phyloP scores from a whole-genome alignment of 2,797 vertebrate genomes.

The Paratrypauchen microcephalus region DNA sequence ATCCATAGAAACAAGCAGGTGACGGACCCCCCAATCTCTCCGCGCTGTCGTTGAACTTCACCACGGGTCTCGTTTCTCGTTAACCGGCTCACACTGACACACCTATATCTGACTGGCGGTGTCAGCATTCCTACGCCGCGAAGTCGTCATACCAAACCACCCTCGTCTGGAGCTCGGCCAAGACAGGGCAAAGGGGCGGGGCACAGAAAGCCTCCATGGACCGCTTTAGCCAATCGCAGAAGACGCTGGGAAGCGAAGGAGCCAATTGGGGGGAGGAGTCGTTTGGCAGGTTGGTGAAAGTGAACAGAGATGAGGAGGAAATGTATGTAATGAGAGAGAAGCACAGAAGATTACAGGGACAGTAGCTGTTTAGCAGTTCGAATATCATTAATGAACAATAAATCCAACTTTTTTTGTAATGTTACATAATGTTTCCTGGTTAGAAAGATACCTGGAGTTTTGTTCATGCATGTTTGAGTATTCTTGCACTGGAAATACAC shows the following conservation, averaged over 20 bases:
- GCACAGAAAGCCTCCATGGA: conserved; percentile 29
- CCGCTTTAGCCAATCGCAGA: conserved; percentile 47
- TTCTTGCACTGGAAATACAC: no score
- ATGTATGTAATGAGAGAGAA: neutral
- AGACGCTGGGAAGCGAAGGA: conserved; percentile 24
- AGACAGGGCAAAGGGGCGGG: conserved; percentile 43
- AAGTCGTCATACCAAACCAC: conserved; percentile 80
- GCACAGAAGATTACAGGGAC: neutral
- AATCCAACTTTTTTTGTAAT: no score
- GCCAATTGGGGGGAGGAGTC: conserved; percentile 63
- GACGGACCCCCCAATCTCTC: no score
- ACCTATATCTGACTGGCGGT: conserved; percentile 84
- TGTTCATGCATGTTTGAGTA: no score
- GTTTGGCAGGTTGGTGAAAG: conserved; percentile 73
- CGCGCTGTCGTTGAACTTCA: conserved; percentile 52
- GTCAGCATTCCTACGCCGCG: conserved; percentile 81
- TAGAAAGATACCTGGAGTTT: no score
- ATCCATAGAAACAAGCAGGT: no score
- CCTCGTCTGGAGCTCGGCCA: conserved; percentile 81
- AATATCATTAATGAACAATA: neutral
- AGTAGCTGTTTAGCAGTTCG: neutral
- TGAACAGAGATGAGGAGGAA: conserved; percentile 52
- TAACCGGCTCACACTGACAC: conserved; percentile 77
- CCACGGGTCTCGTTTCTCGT: conserved; percentile 75
- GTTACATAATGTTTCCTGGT: no score